phyloP scores from a whole-genome alignment of 2,113 vertebrate genomes.

The Rattus rattus region DNA sequence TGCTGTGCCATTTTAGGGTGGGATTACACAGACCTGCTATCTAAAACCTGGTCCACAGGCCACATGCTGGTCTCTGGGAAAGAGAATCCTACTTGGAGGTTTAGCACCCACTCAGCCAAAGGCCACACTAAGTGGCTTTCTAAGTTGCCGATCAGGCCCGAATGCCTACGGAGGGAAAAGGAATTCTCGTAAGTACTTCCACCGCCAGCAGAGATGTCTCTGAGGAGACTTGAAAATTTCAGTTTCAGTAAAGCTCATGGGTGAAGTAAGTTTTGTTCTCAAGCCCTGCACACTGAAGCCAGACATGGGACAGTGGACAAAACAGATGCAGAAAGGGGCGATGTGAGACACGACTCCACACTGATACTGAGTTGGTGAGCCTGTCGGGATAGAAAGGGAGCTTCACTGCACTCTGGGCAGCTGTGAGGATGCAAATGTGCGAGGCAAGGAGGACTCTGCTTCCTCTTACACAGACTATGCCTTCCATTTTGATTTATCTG shows the following conservation, averaged over 20 bases:
- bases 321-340: background rate
- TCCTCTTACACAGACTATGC: slow-evolving; percentile 11
- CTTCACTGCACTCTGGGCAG: background rate
- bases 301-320: background rate
- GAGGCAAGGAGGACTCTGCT: slow-evolving; percentile 9
- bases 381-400: background rate
- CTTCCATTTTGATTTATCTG: slow-evolving; percentile 15
- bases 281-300: slow-evolving; percentile 45
- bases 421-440: background rate
- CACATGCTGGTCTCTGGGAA: background rate
- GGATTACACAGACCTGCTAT: background rate
- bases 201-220: slow-evolving; percentile 4
- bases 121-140: background rate
- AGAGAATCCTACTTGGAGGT: background rate
- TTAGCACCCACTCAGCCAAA: background rate
- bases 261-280: slow-evolving; percentile 51
- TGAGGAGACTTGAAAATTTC: background rate
- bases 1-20: background rate
- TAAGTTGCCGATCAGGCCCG: background rate
- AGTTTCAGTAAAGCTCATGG: slow-evolving; percentile 54
- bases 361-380: background rate
- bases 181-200: background rate
- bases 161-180: background rate
- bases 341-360: background rate
- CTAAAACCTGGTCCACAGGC: background rate